Evolutionary conservation across 2,797 vertebrate species (phyloP), one percentile per base, ranked within the genome.

Genomic region (Enteromius afrohamiltoni): DNA sequence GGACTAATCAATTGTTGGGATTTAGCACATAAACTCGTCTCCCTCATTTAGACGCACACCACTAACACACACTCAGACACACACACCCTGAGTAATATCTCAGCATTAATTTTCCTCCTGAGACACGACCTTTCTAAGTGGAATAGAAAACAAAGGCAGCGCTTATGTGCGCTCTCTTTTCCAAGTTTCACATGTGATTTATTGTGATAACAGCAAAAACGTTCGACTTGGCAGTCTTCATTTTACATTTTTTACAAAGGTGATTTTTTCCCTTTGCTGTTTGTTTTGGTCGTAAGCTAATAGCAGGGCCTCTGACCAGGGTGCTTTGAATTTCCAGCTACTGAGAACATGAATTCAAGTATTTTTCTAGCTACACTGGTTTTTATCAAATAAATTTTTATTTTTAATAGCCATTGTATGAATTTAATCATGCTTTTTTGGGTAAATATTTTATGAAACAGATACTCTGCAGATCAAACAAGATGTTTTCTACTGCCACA

Each of bases 121-220:
- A 89, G 92, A 85, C 73, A 51, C 77, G 91, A 94, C 92, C 93
- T 92, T 93, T 91, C 77, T 93, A 94, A 94, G 92, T 93, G 92
- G 92, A 91, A 94, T 90, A 89, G 90, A 93, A 94, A 94, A 93
- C 93, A 94, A 93, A 92, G 88, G 88, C 89, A 49, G 84, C 26
- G 79, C 91, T 91, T 90, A 91, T 85, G 89, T 89, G 87, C 87
- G 85, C 87, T 69, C 87, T 83, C 84, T 77, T 85, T 76, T 86
- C 86, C 88, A 85, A 87, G 83, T 89, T 89, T 87, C 70, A 81
- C 85, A 75, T 88, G 45, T 91, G 90, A 94, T 94, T 94, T 93
- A 93, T 92, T 92, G 92, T 91, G 91, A 93, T 93, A 92, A 92
- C 91, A 92, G 88, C 88, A 91, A 92, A 92, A 91, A 89, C 88